Base-by-base conservation (phyloP, 2,113 vertebrate genomes). In the Petroica traversi region DNA sequence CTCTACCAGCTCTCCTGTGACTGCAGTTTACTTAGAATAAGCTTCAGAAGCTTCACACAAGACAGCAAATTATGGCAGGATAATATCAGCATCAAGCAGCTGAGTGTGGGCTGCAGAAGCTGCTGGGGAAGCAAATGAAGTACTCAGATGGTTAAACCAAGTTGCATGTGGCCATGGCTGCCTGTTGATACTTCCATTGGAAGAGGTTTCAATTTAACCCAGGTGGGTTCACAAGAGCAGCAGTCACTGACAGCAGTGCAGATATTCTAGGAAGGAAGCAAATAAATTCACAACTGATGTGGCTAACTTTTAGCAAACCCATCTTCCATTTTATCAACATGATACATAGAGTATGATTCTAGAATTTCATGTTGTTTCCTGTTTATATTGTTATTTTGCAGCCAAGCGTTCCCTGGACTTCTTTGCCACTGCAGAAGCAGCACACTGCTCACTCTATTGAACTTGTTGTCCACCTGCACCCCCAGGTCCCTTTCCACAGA, bases 231-330 rank as follows among this genome's bases (percentile, higher is more conserved):
- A 78, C 62, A 52, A 72, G 31, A 68, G 28, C 25, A 74, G 18
- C 59, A 54, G n/a, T 73, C 55, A 11, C 43, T 48, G 63, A 45
- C n/a, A 64, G 40, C 54, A 80, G 16, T 15, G 23, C 31, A 72
- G 76, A 80, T 28, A 88, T 38, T 28, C 26, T 31, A 77, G 58
- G 40, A 85, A 67, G 34, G 33, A 95, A 89, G 36, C 2, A 97
- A 96, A 85, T 78, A 92, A 87, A 96, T 91, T 85, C 69, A 95
- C 48, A 93, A 48, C 57, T 92, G 82, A 88, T 93, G 46, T 96
- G 87, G 46, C 71, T 96, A 89, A 73, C 85, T 96, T 95, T 88
- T 89, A 96, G 84, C 68, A 95, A 97, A 92, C 93, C 81, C 54
- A 76, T 94, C 90, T 97, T 95, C 63, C 59, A 41, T 80, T 97